Evolutionary conservation across 2,888 invertebrate species (phyloP).

Genomic region (Lutraria lutraria): DNA sequence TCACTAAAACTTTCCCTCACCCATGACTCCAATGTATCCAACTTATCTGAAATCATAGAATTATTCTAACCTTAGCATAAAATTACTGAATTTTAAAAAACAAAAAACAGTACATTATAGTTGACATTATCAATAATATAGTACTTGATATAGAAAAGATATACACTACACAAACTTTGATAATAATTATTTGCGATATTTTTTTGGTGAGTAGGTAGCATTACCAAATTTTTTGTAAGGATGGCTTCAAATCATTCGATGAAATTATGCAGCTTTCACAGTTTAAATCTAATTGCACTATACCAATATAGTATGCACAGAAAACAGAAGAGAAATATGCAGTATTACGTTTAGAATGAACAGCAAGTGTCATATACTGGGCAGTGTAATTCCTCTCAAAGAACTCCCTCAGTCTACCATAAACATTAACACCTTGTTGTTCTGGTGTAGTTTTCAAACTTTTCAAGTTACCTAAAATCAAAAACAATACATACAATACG

Average conservation of each 20-base stretch:
- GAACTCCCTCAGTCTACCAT: slow-evolving; percentile 92
- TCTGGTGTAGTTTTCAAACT: slow-evolving; percentile 81
- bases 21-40: slow-evolving; percentile 90
- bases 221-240: too few species aligned
- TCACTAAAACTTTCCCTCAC: slow-evolving; percentile 90
- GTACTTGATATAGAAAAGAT: too few species aligned
- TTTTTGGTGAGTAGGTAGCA: too few species aligned
- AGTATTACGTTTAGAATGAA: slow-evolving; percentile 89
- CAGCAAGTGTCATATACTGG: slow-evolving; percentile 94
- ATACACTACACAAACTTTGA: too few species aligned
- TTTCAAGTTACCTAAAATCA: slow-evolving; percentile 80
- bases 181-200: too few species aligned
- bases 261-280: too few species aligned
- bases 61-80: background rate
- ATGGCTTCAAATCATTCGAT: too few species aligned
- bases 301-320: too few species aligned
- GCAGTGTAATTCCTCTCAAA: slow-evolving; percentile 93
- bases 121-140: too few species aligned
- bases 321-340: too few species aligned
- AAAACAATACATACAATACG: background rate
- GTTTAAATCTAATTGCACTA: too few species aligned
- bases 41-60: slow-evolving; percentile 75
- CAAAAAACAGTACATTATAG: too few species aligned
- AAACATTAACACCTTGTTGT: slow-evolving; percentile 87
- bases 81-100: background rate